Evolutionary conservation across 2,888 invertebrate genomes (phyloP), one percentile per base, ranked within the genome.

Genomic region (Cantharis flavilabris): DNA sequence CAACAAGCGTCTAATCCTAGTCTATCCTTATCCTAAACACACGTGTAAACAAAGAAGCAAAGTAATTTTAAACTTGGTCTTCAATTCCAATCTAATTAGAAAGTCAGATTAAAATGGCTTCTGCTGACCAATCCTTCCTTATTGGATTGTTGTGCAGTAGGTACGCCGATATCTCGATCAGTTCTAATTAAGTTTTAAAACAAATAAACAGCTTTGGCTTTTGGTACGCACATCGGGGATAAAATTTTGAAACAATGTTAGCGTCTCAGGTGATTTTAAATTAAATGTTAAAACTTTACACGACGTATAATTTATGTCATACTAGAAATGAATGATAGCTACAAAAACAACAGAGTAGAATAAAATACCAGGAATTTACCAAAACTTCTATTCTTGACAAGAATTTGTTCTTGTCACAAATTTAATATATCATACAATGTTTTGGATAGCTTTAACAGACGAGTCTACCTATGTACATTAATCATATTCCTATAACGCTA

Each of bases 21-120:
- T 69, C 67, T 28, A 49, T 71, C 73, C 62, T 73, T 64, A 18
- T 70, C 73, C 62, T 63, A 65, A n/a, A 28, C 33, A 16, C 7
- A 16, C 9, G 33, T 18, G 18, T 16, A 70, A 76, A 62, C 62
- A 72, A 30, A 70, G 73, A 49, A 65, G 62, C 33, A 26, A 33
- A 26, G 13, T 62, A 64, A 14, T 62, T 76, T 70, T 14, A 20
- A 76, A 73, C 76, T 23, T 73, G 26, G 14, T 63, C 49, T 73
- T 49, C 49, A 49, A 69, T 30, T 67, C 20, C 23, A 71, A 73
- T 77, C 69, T 77, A 77, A 77, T 77, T 77, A 77, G 70, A 74
- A 74, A 77, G 77, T 71, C 77, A 74, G 77, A 77, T 77, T 77
- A 77, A 77, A 77, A 74, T 62, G 74, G 77, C 62, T 77, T 74